Percentiles rank a stretch among this genome's conserved stretches.
Evolutionary conservation across 2,797 vertebrate species (phyloP).

Genomic region (Lepus oiostolus): DNA sequence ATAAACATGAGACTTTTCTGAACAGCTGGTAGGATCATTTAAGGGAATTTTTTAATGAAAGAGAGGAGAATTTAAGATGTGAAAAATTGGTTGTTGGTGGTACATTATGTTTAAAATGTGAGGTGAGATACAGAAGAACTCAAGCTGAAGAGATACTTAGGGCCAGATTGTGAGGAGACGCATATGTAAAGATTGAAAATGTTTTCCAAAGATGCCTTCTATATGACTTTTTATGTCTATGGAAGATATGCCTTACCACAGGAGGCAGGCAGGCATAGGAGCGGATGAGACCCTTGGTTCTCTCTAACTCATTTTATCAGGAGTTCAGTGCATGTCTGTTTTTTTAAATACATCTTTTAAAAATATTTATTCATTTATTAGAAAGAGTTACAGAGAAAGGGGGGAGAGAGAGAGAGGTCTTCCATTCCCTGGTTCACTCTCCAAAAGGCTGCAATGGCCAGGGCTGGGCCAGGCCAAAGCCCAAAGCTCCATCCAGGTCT

Average conservation of each 20-base stretch:
- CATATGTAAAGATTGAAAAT: background rate
- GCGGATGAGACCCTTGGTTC: background rate
- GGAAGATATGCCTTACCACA: background rate
- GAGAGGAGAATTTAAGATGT: background rate
- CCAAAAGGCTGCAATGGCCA: too few relatives aligned
- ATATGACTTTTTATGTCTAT: background rate
- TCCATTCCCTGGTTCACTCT: too few relatives aligned
- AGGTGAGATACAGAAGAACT: background rate
- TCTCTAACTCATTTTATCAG: background rate
- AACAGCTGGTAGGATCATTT: background rate
- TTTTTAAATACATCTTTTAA: too few relatives aligned
- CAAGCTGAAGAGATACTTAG: background rate
- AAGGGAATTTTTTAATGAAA: background rate
- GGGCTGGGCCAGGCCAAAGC: too few relatives aligned
- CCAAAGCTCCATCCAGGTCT: too few relatives aligned
- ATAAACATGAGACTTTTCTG: background rate
- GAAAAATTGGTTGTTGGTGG: background rate
- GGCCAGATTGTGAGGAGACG: background rate
- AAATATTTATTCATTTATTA: too few relatives aligned
- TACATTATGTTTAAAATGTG: background rate
- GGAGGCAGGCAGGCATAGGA: background rate
- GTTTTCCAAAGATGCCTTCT: background rate
- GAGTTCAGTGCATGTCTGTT: background rate
- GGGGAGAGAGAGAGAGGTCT: too few relatives aligned
- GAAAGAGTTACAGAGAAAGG: too few relatives aligned